Evolutionary conservation across 2,888 invertebrate genomes (phyloP).

Genomic region (Galeopsomyia nigrocyanea): DNA sequence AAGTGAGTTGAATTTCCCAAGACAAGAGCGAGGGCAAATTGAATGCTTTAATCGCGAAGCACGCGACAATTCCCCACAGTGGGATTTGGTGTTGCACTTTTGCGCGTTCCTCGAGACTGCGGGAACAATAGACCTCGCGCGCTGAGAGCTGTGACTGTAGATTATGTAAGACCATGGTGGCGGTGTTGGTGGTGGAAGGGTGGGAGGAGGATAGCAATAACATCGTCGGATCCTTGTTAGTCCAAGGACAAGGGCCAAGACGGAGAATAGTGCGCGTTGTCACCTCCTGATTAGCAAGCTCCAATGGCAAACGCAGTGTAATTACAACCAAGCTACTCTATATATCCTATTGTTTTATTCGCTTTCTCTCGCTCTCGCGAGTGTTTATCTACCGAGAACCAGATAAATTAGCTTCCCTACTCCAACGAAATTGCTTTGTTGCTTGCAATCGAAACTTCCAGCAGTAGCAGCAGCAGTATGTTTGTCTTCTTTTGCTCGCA

Average conservation of each 20-base stretch:
- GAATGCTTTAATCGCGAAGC: no score
- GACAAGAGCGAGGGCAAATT: no score
- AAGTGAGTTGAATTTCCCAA: no score
- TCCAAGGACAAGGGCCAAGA: conserved; percentile 34
- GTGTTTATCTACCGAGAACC: no score
- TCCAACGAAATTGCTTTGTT: no score
- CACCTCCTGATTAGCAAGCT: conserved; percentile 58
- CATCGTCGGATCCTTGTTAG: conserved; percentile 29
- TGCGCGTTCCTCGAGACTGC: no score
- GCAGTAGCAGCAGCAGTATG: no score
- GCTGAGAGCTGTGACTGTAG: conserved; percentile 8
- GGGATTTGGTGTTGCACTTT: no score
- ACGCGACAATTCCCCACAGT: no score
- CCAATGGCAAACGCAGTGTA: conserved; percentile 56
- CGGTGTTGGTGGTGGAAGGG: conserved; percentile 3
- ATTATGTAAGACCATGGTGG: conserved; percentile 29
- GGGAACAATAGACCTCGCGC: no score
- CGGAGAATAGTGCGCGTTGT: conserved; percentile 50
- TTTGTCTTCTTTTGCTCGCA: no score
- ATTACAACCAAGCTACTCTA: conserved; percentile 51
- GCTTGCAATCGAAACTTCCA: no score
- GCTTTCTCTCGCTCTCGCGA: background rate
- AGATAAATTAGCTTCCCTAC: conserved; percentile 3
- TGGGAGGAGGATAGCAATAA: background rate
- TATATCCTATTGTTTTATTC: background rate